Percentiles rank a stretch among this genome's conserved stretches.
phyloP scores from a whole-genome alignment of 2,113 vertebrate genomes.

The Upupa epops region DNA sequence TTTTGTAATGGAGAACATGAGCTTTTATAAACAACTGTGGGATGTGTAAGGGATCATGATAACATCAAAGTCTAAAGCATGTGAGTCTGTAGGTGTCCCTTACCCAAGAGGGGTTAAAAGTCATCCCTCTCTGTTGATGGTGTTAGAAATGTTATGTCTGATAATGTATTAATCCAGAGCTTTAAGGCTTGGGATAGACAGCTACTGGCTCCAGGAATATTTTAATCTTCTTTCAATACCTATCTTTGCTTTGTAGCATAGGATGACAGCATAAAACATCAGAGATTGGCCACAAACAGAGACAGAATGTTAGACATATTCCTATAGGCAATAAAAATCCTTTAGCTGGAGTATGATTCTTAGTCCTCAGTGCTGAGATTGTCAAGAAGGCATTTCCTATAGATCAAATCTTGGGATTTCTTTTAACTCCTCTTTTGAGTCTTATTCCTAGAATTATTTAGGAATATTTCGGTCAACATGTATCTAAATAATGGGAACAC shows the following conservation, averaged over 20 bases:
- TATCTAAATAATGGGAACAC: background rate
- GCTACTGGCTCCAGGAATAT: background rate
- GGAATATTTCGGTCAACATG: background rate
- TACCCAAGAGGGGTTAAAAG: background rate
- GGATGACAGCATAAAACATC: background rate
- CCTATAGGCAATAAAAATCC: background rate
- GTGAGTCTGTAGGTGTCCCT: background rate
- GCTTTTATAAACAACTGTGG: slow-evolving; percentile 22
- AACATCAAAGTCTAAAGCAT: background rate
- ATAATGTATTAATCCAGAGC: background rate
- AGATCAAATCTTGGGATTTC: background rate
- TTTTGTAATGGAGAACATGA: background rate
- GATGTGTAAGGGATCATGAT: background rate
- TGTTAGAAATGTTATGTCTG: background rate
- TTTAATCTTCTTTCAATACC: background rate
- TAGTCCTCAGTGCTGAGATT: background rate
- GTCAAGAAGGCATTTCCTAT: background rate
- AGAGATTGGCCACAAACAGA: background rate
- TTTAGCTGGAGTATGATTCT: background rate
- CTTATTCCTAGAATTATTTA: background rate
- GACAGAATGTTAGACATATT: background rate
- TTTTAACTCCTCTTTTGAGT: background rate
- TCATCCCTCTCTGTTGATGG: background rate
- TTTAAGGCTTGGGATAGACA: background rate
- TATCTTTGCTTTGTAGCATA: background rate